Conservation (phyloP, 2,888 invertebrate species). For the Pegoplata infirma region DNA sequence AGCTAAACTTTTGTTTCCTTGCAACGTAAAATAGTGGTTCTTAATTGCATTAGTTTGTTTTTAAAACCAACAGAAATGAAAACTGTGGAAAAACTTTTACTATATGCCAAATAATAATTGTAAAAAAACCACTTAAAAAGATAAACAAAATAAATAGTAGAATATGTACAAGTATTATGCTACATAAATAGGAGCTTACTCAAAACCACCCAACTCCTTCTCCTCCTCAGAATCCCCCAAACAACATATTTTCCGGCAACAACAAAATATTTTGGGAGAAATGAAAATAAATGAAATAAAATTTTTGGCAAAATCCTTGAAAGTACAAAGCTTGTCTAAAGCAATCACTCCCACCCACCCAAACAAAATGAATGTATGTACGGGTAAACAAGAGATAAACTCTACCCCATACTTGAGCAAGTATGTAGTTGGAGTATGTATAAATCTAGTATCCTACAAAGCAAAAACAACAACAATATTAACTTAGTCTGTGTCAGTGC, state of each 20-base stretch:
- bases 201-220: constrained; percentile 11
- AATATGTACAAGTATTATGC: constrained; percentile 54
- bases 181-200: constrained; percentile 47
- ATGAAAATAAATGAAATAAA: constrained; percentile 14
- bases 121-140: constrained; percentile 62
- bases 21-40: constrained; percentile 36
- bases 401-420: constrained; percentile 42
- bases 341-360: constrained; percentile 14
- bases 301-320: constrained; percentile 48
- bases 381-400: constrained; percentile 55
- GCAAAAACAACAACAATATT: constrained; percentile 45
- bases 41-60: constrained; percentile 17
- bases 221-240: no score
- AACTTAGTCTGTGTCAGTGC: not conserved
- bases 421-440: constrained; percentile 3
- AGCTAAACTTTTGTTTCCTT: constrained; percentile 51
- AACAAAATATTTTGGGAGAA: not conserved
- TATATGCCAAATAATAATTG: constrained; percentile 56
- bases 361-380: not conserved
- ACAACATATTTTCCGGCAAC: not conserved
- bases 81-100: constrained; percentile 44
- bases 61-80: constrained; percentile 21
- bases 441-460: constrained; percentile 49
- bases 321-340: no score
- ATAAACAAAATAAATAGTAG: constrained; percentile 66